Evolutionary conservation across 2,113 vertebrate genomes (phyloP).

Genomic region (Sander vitreus): DNA sequence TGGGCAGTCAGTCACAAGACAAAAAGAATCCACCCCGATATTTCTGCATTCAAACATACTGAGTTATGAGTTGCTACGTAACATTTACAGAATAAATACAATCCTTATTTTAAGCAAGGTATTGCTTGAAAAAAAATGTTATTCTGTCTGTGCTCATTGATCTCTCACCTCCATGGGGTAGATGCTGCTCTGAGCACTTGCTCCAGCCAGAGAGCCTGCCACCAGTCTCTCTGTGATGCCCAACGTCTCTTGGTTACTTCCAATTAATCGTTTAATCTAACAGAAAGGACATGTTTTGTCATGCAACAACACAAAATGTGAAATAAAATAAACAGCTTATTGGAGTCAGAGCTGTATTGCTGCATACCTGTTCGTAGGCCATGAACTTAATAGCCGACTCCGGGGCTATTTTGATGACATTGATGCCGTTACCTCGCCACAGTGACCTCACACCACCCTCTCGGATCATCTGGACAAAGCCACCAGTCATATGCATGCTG

Average conservation of each 20-base stretch:
- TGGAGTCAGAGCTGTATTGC: not conserved
- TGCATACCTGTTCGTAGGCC: slow-evolving; percentile 94
- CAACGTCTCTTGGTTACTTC: slow-evolving; percentile 92
- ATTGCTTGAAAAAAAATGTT: not conserved
- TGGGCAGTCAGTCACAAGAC: slow-evolving; percentile 39
- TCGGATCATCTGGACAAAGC: slow-evolving; percentile 93
- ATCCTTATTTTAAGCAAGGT: not conserved
- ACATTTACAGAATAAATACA: not conserved
- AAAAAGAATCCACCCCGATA: not conserved
- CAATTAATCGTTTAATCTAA: slow-evolving; percentile 94
- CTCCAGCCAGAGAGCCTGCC: slow-evolving; percentile 93
- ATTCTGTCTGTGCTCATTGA: not conserved
- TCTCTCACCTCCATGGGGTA: slow-evolving; percentile 95
- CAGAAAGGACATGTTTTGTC: not conserved
- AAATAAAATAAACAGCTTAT: not conserved
- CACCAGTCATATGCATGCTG: slow-evolving; percentile 91
- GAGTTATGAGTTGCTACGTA: slow-evolving; percentile 1
- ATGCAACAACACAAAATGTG: not conserved
- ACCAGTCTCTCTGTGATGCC: slow-evolving; percentile 92
- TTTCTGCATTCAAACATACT: slow-evolving; percentile 16
- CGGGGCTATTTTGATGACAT: slow-evolving; percentile 95
- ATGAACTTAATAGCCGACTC: slow-evolving; percentile 98
- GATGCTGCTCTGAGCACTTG: slow-evolving; percentile 96
- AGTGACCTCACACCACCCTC: slow-evolving; percentile 92
- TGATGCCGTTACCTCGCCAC: slow-evolving; percentile 97